Conservation (phyloP, 2,113 vertebrate genomes). For the Grammomys dolichurus region DNA sequence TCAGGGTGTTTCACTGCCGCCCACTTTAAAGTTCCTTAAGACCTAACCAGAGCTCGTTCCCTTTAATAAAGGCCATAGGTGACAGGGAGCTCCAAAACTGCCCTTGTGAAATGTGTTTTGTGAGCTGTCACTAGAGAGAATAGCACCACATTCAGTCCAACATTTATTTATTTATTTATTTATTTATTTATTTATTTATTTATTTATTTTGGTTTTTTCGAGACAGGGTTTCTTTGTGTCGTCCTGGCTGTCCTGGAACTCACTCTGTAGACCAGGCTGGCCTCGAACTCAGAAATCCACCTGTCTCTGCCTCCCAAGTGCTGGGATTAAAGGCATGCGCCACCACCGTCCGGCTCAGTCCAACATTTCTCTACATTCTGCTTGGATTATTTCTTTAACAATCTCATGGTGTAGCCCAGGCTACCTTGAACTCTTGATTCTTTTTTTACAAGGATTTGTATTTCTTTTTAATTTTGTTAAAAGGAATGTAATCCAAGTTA, state of each 20-base stretch:
- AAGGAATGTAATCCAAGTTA: conserved; percentile 1
- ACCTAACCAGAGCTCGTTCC: not conserved
- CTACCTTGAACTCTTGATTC: not conserved
- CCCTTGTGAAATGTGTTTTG: conserved; percentile 21
- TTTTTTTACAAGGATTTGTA: conserved; percentile 42
- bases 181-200: no score
- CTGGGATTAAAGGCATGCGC: no score
- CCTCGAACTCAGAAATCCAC: no score
- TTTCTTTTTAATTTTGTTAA: conserved; percentile 15
- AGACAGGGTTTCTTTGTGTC: no score
- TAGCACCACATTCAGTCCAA: not conserved
- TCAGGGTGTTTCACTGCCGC: not conserved
- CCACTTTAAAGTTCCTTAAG: conserved; percentile 7
- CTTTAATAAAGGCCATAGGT: not conserved
- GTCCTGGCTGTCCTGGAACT: no score
- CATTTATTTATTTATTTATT: no score
- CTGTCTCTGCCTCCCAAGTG: no score
- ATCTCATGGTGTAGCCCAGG: not conserved
- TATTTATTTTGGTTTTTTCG: no score
- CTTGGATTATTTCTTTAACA: conserved; percentile 7
- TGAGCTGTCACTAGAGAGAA: not conserved
- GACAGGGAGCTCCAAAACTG: not conserved
- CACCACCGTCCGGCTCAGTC: no score
- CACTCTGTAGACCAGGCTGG: no score
- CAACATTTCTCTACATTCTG: conserved; percentile 43